Percentiles rank a stretch among this genome's conserved stretches.
phyloP scores from a whole-genome alignment of 2,888 invertebrate species.

The Clanis bilineata region DNA sequence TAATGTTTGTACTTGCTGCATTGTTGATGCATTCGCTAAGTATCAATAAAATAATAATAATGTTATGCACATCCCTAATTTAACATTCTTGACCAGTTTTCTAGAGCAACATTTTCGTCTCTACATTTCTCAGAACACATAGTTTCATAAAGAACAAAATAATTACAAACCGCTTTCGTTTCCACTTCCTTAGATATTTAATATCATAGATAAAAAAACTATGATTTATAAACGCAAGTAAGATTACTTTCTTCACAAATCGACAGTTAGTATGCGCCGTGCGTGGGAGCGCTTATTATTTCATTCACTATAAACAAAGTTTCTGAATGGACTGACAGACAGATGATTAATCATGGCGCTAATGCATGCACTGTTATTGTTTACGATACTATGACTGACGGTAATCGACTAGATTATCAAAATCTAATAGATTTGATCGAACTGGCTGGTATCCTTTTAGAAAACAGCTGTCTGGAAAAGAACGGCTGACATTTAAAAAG shows the following conservation, averaged over 20 bases:
- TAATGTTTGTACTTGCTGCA: no score
- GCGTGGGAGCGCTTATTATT: slow-evolving; percentile 46
- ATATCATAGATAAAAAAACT: not conserved
- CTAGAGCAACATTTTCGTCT: not conserved
- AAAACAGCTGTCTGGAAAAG: slow-evolving; percentile 3
- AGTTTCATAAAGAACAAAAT: not conserved
- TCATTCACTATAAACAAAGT: slow-evolving; percentile 49
- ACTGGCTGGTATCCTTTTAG: slow-evolving; percentile 1
- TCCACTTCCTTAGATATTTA: slow-evolving; percentile 8
- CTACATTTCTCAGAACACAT: not conserved
- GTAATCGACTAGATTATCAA: slow-evolving; percentile 18
- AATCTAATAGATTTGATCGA: slow-evolving; percentile 6
- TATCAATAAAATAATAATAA: no score
- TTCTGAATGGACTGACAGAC: slow-evolving; percentile 49
- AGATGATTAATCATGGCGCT: slow-evolving; percentile 60
- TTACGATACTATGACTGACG: slow-evolving; percentile 52
- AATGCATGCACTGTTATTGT: slow-evolving; percentile 71
- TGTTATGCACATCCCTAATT: no score
- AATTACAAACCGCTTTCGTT: not conserved
- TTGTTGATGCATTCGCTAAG: no score
- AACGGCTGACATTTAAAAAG: slow-evolving; percentile 14
- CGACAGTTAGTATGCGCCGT: slow-evolving; percentile 12
- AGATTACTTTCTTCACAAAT: slow-evolving; percentile 9
- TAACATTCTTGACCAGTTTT: not conserved
- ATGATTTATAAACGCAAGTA: slow-evolving; percentile 4